Percentiles rank a stretch among this genome's conserved stretches.
These are phyloP conservation scores for Amniataba percoides DNA, from an alignment of 2,797 vertebrate species.

Conservation along the genomic window DNA sequence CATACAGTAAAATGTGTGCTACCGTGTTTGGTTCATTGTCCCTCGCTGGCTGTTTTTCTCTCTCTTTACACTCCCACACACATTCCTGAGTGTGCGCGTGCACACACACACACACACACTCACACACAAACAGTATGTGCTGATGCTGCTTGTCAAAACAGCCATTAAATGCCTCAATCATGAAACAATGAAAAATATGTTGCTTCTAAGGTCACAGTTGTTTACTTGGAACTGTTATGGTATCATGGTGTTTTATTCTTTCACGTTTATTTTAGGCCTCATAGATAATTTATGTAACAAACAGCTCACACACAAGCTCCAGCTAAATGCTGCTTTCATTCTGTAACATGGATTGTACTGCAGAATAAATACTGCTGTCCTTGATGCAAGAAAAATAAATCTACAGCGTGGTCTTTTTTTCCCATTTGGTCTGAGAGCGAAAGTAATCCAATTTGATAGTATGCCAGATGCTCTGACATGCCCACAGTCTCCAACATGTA, in stretches of 20 bases:
- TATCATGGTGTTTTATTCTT: constrained; percentile 16
- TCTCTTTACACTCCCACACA: constrained; percentile 61
- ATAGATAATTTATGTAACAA: constrained; percentile 32
- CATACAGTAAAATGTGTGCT: constrained; percentile 30
- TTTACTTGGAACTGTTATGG: constrained; percentile 44
- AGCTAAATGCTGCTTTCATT: constrained; percentile 30
- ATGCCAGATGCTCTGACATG: constrained; percentile 46
- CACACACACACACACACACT: constrained; percentile 16
- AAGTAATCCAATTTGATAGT: constrained; percentile 47
- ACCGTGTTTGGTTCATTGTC: constrained; percentile 48
- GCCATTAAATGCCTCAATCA: constrained; percentile 48
- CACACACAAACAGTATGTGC: constrained; percentile 14
- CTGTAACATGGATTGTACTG: constrained; percentile 2
- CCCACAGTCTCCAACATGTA: constrained; percentile 14
- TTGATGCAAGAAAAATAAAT: constrained; percentile 32
- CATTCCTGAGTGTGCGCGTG: background rate
- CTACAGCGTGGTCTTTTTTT: constrained; percentile 25
- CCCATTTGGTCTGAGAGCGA: background rate
- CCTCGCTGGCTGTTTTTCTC: constrained; percentile 56
- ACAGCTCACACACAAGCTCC: background rate
- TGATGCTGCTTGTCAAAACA: constrained; percentile 57
- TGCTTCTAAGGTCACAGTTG: constrained; percentile 36
- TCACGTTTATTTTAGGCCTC: constrained; percentile 37
- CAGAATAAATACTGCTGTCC: constrained; percentile 18
- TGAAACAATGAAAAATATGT: constrained; percentile 8